A percentile compares a stretch with the other conserved stretches of the same genome.
Conservation (phyloP, 2,888 invertebrate genomes). For the Acronicta aceris region DNA sequence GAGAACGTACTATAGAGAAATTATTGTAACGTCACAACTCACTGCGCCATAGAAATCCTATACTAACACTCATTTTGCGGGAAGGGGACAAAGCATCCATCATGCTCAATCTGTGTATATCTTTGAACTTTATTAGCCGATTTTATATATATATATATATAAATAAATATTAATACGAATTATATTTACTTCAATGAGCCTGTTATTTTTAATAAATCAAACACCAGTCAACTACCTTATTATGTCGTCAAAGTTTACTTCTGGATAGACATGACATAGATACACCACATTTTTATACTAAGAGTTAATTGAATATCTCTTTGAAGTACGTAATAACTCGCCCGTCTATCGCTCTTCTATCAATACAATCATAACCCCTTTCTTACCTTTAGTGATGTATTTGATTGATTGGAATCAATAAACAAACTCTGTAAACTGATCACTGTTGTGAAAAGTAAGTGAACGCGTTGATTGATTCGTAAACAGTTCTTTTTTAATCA, state of each 20-base stretch:
- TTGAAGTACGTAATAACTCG: not conserved
- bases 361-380: slow-evolving; percentile 16
- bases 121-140: too few relatives aligned
- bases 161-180: too few relatives aligned
- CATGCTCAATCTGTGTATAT: too few relatives aligned
- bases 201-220: too few relatives aligned
- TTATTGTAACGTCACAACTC: too few relatives aligned
- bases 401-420: slow-evolving; percentile 28
- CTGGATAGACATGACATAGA: not conserved
- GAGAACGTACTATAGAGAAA: too few relatives aligned
- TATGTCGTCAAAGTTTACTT: too few relatives aligned
- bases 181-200: too few relatives aligned
- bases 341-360: slow-evolving; percentile 10
- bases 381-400: slow-evolving; percentile 1
- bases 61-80: too few relatives aligned
- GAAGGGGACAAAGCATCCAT: too few relatives aligned
- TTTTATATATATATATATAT: too few relatives aligned
- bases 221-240: not conserved
- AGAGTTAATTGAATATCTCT: not conserved
- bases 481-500: not conserved
- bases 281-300: not conserved
- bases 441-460: slow-evolving; percentile 11
- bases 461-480: slow-evolving; percentile 27
- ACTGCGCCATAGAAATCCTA: too few relatives aligned
- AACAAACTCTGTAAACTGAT: slow-evolving; percentile 13